Base-by-base conservation (phyloP, 1,140 invertebrate genomes). In the Propsilocerus akamusi region DNA sequence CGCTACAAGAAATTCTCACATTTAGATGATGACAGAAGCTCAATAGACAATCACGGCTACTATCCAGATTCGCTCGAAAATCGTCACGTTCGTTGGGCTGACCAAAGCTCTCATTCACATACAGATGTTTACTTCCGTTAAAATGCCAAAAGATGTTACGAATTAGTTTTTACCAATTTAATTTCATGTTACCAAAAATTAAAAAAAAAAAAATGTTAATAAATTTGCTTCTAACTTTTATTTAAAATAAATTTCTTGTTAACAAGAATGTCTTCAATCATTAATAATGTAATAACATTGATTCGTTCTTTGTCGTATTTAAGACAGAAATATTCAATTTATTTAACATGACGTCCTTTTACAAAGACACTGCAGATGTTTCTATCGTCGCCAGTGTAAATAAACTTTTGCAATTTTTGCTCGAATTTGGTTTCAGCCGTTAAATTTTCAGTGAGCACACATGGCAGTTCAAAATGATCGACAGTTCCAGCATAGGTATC, bases 331-430 rank as follows among this genome's bases (percentile, higher is more conserved):
- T n/a, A n/a, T n/a, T n/a, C n/a, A n/a, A n/a, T 25, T 63, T 58
- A 66, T 62, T 76, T 77, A 12, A 82, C 74, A 55, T 68, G 63
- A 53, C 66, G 65, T 17, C 86, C 88, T 50, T 74, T 72, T 24
- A 92, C 80, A 68, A 75, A 91, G 7, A 91, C 83, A 58, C 77
- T 63, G 2, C 60, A 47, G 46, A 94, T 83, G 64, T 93, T 92
- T 52, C 86, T 74, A 63, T 91, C 85, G 68, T 91, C 86, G 1
- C 86, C 88, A 28, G 77, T 65, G 57, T 80, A 86, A 52, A 93
- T 69, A 56, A 92, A 89, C 61, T 86, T 81, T 61, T 92, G 80
- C 8, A 93, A 57, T 24, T 81, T 62, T 14, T 55, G 46, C n/a
- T 55, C 53, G 22, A 41, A 41, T 5, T 41, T 41, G 10, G 17